These are phyloP conservation scores for Mycalesis mineus DNA, from an alignment of 2,888 invertebrate species.

Conservation along the genomic window DNA sequence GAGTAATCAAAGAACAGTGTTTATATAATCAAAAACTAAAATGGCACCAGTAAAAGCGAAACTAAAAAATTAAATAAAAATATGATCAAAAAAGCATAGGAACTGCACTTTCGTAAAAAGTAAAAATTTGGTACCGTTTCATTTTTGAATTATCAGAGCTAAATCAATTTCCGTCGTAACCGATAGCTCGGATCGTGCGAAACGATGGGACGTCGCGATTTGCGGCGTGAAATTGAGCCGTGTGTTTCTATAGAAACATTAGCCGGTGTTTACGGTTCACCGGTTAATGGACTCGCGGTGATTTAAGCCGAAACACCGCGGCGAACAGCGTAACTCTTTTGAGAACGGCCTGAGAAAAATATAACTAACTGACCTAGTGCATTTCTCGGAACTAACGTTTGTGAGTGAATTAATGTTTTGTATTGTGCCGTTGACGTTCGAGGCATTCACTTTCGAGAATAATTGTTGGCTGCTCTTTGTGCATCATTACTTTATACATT, in stretches of 20 bases:
- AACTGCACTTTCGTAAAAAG: not conserved
- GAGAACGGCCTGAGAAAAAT: slow-evolving; percentile 8
- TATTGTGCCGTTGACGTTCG: not conserved
- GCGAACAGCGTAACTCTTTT: slow-evolving; percentile 12
- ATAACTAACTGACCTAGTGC: slow-evolving; percentile 12
- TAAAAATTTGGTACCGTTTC: not conserved
- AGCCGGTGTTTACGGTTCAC: slow-evolving; percentile 38
- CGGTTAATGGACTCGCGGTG: slow-evolving; percentile 36
- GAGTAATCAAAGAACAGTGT: no score
- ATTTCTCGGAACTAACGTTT: slow-evolving; percentile 10
- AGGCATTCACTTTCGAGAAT: slow-evolving; percentile 7
- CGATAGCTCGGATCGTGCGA: slow-evolving; percentile 3
- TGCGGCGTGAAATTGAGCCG: slow-evolving; percentile 19
- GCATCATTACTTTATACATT: not conserved
- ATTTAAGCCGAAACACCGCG: slow-evolving; percentile 27
- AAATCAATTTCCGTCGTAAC: not conserved
- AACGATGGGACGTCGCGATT: slow-evolving; percentile 1
- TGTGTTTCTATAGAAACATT: slow-evolving; percentile 29
- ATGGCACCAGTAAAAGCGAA: no score
- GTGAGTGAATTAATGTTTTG: slow-evolving; percentile 10
- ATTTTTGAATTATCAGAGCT: not conserved
- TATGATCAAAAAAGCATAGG: not conserved
- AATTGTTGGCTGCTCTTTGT: no score
- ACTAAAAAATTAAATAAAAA: not conserved
- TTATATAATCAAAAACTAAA: no score